Evolutionary conservation across 2,888 invertebrate genomes (phyloP).

Genomic region (Amphipyra berbera): DNA sequence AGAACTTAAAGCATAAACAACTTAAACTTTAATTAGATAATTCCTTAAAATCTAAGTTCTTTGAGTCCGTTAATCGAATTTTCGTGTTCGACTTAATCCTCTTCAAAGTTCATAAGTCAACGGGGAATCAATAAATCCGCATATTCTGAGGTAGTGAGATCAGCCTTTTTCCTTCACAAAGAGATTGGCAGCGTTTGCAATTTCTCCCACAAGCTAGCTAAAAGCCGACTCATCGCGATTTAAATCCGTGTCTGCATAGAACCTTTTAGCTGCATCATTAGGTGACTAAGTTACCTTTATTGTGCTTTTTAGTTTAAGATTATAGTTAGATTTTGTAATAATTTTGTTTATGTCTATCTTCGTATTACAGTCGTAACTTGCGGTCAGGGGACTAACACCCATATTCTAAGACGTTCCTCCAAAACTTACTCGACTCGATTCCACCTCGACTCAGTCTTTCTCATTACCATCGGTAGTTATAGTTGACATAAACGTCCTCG

Average conservation of each 20-base stretch:
- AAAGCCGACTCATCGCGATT: slow-evolving; percentile 64
- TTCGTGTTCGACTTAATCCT: slow-evolving; percentile 45
- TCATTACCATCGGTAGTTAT: too few species aligned
- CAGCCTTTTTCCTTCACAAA: slow-evolving; percentile 67
- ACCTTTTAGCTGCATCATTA: slow-evolving; percentile 34
- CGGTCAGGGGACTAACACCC: too few species aligned
- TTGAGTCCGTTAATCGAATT: slow-evolving; percentile 50
- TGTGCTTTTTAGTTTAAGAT: not conserved
- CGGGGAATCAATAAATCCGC: slow-evolving; percentile 62
- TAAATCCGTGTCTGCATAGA: slow-evolving; percentile 54
- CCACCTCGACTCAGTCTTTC: too few species aligned
- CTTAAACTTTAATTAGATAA: too few species aligned
- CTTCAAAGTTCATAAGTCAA: slow-evolving; percentile 57
- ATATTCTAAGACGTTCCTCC: too few species aligned
- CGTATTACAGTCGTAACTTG: too few species aligned
- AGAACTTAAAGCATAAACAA: too few species aligned
- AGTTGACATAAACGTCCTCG: too few species aligned
- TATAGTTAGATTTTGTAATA: too few species aligned
- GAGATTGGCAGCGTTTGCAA: slow-evolving; percentile 66
- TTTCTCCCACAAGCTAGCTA: slow-evolving; percentile 66
- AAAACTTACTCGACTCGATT: too few species aligned
- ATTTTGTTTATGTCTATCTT: too few species aligned
- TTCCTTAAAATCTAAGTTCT: slow-evolving; percentile 36
- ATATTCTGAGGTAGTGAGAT: slow-evolving; percentile 56
- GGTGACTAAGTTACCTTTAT: slow-evolving; percentile 21